phyloP scores from a whole-genome alignment of 2,797 vertebrate species.

The Sphenodon punctatus region DNA sequence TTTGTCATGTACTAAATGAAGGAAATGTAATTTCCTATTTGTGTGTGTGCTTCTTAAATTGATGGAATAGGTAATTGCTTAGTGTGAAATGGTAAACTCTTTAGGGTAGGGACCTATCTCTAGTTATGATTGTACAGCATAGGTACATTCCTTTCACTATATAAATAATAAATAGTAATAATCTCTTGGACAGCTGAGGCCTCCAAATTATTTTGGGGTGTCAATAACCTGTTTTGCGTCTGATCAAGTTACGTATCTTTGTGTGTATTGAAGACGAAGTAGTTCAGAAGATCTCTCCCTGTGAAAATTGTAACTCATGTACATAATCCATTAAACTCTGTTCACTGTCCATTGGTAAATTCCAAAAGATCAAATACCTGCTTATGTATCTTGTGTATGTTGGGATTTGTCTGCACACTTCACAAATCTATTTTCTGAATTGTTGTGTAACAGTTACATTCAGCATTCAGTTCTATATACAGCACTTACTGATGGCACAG shows the following conservation, averaged over 20 bases:
- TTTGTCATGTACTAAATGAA: neutral
- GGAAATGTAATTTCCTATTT: neutral
- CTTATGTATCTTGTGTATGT: neutral
- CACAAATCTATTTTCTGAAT: neutral
- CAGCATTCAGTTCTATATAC: too few species aligned
- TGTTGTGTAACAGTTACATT: too few species aligned
- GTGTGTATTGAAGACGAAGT: too few species aligned
- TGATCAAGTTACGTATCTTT: neutral
- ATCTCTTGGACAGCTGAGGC: neutral
- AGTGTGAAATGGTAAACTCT: rapidly evolving
- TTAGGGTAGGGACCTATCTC: too few species aligned
- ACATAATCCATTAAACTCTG: neutral
- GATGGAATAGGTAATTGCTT: neutral
- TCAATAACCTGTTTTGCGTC: neutral
- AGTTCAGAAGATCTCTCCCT: too few species aligned
- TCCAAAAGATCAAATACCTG: neutral
- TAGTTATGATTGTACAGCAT: too few species aligned
- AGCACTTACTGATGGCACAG: too few species aligned
- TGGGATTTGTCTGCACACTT: neutral
- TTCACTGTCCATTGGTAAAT: neutral
- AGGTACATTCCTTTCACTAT: too few species aligned
- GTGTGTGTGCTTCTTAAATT: neutral
- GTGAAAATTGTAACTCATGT: too few species aligned
- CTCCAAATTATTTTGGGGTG: too few species aligned
- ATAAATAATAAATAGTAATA: too few species aligned